phyloP scores from a whole-genome alignment of 2,113 vertebrate genomes.

The Gambusia holbrooki region DNA sequence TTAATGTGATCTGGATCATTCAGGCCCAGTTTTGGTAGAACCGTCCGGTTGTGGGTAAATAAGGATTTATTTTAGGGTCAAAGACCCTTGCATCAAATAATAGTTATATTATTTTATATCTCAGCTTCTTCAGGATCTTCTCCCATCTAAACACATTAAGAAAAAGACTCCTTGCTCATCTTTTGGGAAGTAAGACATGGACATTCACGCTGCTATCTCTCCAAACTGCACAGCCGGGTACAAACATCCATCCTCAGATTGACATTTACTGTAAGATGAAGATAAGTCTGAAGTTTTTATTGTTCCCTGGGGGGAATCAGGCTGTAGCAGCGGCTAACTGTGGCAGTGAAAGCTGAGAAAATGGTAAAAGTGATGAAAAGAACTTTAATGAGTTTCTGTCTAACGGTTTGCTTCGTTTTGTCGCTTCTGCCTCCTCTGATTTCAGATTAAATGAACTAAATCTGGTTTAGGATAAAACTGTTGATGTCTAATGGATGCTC shows the following conservation, averaged over 20 bases:
- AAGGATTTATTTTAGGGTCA: no score
- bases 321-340: slow-evolving; percentile 17
- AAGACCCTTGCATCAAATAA: neutral
- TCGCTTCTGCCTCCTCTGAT: neutral
- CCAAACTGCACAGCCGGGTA: slow-evolving; percentile 9
- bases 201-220: neutral
- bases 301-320: slow-evolving; percentile 35
- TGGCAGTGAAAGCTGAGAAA: slow-evolving; percentile 3
- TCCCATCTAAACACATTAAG: neutral
- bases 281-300: slow-evolving; percentile 24
- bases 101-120: neutral
- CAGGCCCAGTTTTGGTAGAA: neutral
- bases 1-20: neutral
- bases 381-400: neutral
- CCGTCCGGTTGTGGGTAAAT: neutral
- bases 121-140: neutral
- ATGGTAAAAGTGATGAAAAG: neutral
- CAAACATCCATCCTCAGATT: slow-evolving; percentile 11
- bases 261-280: slow-evolving; percentile 9
- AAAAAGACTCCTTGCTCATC: accelerated
- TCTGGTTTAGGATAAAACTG: neutral
- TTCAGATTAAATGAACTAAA: neutral
- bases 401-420: neutral
- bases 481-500: no score
- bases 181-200: neutral